Conservation (phyloP, 1,140 invertebrate genomes). For the Trachymyrmex septentrionalis region DNA sequence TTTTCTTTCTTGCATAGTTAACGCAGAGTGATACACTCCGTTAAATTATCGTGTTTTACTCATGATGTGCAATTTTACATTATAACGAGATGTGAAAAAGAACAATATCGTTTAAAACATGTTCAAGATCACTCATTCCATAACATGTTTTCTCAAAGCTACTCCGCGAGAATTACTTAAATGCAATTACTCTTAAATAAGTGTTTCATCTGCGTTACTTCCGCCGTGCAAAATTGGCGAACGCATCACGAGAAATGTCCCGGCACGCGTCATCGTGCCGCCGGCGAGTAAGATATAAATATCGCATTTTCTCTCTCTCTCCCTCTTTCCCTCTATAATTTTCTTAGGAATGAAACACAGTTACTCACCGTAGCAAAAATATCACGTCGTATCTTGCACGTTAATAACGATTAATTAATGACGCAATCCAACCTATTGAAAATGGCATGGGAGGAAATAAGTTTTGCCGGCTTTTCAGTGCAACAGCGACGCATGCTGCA, state of each 20-base stretch:
- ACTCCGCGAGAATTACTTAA: neutral
- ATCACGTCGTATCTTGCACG: constrained; percentile 6
- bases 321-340: constrained; percentile 8
- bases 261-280: constrained; percentile 17
- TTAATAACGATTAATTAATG: constrained; percentile 47
- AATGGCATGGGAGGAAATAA: neutral
- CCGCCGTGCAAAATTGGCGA: neutral
- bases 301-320: constrained; percentile 3
- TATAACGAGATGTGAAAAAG: neutral
- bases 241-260: neutral
- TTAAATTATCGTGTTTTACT: neutral
- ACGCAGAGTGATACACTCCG: neutral
- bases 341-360: constrained; percentile 22
- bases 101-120: neutral
- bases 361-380: constrained; percentile 29
- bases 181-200: constrained; percentile 19
- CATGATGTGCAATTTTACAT: neutral
- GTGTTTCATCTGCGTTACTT: constrained; percentile 14
- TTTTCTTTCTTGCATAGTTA: neutral
- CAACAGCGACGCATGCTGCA: neutral
- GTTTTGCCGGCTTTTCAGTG: constrained; percentile 19
- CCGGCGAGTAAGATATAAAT: constrained; percentile 50
- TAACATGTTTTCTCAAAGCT: neutral
- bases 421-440: constrained; percentile 13
- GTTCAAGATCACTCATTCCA: neutral